These are phyloP conservation scores for Muraenolepis orangiensis DNA, from an alignment of 2,797 vertebrate species.

Conservation along the genomic window DNA sequence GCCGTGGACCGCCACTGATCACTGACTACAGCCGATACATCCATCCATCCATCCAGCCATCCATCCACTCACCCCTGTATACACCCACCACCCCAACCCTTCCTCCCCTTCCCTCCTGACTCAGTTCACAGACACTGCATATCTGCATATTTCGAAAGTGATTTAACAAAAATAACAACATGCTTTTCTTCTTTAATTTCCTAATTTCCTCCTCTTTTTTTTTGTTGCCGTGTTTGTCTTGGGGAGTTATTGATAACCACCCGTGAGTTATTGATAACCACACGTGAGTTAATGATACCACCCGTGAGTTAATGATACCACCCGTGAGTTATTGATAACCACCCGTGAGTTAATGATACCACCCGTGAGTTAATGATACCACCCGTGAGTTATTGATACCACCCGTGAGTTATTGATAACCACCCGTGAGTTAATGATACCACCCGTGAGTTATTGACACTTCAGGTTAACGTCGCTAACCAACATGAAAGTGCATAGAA, in stretches of 20 bases:
- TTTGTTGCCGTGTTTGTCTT: slow-evolving; percentile 59
- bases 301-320: slow-evolving; percentile 25
- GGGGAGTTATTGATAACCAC: slow-evolving; percentile 47
- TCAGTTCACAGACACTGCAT: slow-evolving; percentile 62
- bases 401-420: no score
- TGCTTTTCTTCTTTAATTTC: slow-evolving; percentile 70
- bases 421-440: slow-evolving; percentile 25
- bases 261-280: slow-evolving; percentile 19
- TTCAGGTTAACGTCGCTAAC: slow-evolving; percentile 44
- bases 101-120: slow-evolving; percentile 26
- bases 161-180: slow-evolving; percentile 78
- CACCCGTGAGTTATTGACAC: no score
- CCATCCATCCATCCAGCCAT: slow-evolving; percentile 37
- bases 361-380: no score
- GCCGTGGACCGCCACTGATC: slow-evolving; percentile 96
- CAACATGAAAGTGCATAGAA: slow-evolving; percentile 44
- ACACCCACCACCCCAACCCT: slow-evolving; percentile 65
- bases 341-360: slow-evolving; percentile 25
- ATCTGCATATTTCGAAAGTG: slow-evolving; percentile 75
- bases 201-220: slow-evolving; percentile 33
- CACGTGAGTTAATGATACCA: no score
- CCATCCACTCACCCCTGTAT: slow-evolving; percentile 41
- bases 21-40: slow-evolving; percentile 72
- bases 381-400: slow-evolving; percentile 25
- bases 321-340: no score